Conservation (phyloP, 2,888 invertebrate genomes). For the Lasioglossum malachurum region DNA sequence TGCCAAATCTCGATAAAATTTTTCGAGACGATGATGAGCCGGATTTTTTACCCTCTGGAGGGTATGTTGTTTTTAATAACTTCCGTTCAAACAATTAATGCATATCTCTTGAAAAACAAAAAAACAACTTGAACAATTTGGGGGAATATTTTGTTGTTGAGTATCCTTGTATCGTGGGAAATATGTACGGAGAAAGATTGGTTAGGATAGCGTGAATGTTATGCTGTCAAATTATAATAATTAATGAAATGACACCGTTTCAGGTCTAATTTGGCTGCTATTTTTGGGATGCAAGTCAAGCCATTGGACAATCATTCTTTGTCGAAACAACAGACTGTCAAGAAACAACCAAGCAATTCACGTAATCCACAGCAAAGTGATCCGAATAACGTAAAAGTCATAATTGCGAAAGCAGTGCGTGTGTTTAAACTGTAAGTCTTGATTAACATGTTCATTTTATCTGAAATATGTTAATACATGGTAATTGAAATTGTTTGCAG, state of each 20-base stretch:
- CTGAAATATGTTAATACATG: neutral
- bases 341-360: slow-evolving; percentile 58
- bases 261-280: slow-evolving; percentile 78
- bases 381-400: slow-evolving; percentile 74
- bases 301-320: slow-evolving; percentile 30
- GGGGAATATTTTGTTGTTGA: neutral
- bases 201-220: slow-evolving; percentile 7
- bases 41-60: slow-evolving; percentile 76
- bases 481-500: slow-evolving; percentile 64
- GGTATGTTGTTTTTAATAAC: slow-evolving; percentile 68
- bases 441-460: neutral
- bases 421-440: slow-evolving; percentile 78
- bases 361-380: slow-evolving; percentile 57
- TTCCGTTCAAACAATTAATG: neutral
- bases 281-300: slow-evolving; percentile 72
- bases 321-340: slow-evolving; percentile 56
- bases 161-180: neutral
- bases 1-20: slow-evolving; percentile 79
- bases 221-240: neutral
- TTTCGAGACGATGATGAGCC: slow-evolving; percentile 78
- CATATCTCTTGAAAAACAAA: neutral
- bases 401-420: slow-evolving; percentile 78
- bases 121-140: neutral
- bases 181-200: neutral
- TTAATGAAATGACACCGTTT: slow-evolving; percentile 27